phyloP scores from a whole-genome alignment of 2,113 vertebrate species.

The Poeciliopsis turrubarensis region DNA sequence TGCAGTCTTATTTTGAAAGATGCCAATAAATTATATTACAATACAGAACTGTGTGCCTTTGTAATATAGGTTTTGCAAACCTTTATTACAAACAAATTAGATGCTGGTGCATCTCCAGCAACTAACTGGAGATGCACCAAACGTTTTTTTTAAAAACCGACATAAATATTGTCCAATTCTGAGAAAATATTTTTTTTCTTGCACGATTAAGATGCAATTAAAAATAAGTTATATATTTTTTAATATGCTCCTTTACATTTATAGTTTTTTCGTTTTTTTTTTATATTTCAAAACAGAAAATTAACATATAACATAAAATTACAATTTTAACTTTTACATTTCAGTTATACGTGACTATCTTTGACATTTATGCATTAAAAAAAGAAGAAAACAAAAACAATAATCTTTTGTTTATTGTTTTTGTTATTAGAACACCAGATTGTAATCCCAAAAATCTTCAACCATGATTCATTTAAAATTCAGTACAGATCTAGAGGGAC shows the following conservation, averaged over 20 bases:
- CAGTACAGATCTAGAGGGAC: not conserved
- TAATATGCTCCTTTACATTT: no score
- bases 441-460: not conserved
- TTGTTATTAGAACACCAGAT: no score
- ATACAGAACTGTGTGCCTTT: not conserved
- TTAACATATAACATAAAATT: no score
- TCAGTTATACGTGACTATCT: no score
- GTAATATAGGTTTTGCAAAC: not conserved
- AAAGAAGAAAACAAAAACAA: not conserved
- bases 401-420: no score
- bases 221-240: no score
- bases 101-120: no score
- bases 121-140: not conserved
- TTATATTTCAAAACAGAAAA: no score
- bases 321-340: no score
- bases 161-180: not conserved
- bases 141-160: not conserved
- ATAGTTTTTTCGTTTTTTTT: no score
- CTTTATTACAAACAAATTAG: constrained; percentile 2
- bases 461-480: not conserved
- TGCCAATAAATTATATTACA: not conserved
- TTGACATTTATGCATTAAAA: no score
- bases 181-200: not conserved
- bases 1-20: constrained; percentile 3
- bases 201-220: no score